phyloP scores from a whole-genome alignment of 2,113 vertebrate species.

The Pedetes capensis region DNA sequence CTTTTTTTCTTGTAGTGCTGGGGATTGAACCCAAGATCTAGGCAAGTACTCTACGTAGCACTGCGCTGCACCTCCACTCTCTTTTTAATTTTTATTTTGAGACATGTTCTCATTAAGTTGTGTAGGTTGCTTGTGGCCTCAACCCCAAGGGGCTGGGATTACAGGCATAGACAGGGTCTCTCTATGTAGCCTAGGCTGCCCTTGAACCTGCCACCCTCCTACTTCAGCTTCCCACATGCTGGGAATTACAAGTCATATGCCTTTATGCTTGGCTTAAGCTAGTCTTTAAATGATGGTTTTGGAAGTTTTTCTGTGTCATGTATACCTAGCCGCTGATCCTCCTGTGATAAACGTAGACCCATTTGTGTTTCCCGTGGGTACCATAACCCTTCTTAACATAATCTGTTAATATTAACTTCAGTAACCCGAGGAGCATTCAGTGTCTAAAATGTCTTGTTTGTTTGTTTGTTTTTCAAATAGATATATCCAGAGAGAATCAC shows the following conservation, averaged over 20 bases:
- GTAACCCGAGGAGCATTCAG: not conserved
- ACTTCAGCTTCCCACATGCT: not conserved
- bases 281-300: not conserved
- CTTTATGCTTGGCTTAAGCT: not conserved
- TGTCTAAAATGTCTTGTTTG: constrained; percentile 43
- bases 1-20: too few species aligned
- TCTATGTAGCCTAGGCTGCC: not conserved
- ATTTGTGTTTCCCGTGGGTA: not conserved
- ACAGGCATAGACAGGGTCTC: too few species aligned
- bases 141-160: too few species aligned
- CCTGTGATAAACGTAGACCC: not conserved
- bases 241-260: not conserved
- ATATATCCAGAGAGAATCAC: constrained; percentile 92
- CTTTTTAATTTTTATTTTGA: not conserved
- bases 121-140: not conserved
- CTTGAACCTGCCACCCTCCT: not conserved
- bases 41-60: too few species aligned
- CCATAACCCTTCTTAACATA: not conserved
- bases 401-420: not conserved
- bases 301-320: not conserved
- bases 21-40: too few species aligned
- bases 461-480: constrained; percentile 77
- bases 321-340: not conserved
- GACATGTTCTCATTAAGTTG: not conserved
- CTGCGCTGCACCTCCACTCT: too few species aligned